Base-by-base conservation (phyloP, 2,113 vertebrate genomes). In the Thamnaconus septentrionalis region DNA sequence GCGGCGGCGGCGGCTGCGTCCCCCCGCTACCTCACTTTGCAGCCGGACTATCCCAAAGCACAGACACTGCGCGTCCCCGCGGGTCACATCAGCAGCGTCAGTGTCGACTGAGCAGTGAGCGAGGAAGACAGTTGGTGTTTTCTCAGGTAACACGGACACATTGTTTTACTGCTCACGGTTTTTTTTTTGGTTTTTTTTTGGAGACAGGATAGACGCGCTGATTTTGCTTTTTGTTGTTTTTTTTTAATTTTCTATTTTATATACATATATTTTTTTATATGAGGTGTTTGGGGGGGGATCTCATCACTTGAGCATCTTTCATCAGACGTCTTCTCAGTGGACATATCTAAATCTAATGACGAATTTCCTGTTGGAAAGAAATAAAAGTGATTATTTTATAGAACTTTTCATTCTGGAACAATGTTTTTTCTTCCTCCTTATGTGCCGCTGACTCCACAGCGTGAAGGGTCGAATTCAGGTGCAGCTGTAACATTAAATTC, bases 31-130 rank as follows among this genome's bases (percentile, higher is more conserved):
- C 65, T 90, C 75, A 80, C 59, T 66, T 83, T 92, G 41, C 91
- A 91, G 43, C 88, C 90, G 70, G 88, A 91, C 56, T 91, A 90
- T 45, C 91, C 90, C 64, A 91, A 90, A 68, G n/a, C 90, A 53
- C 90, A 87, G 56, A 85, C 77, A 31, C 18, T 31, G 18, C 18
- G 18, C 18, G 18, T 31, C 18, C 18, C 81, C 66, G 18, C 42
- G 67, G 90, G 91, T 83, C 90, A 79, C 61, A 82, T 76, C 54
- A 66, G 60, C 66, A 43, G 60, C 6, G 80, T 69, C 2, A 62
- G 51, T 7, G 66, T 53, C 40, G 73, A 87, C 66, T 87, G 82
- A 71, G 18, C 10, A 85, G 67, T 86, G 81, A 71, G 9, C 8
- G n/a, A n/a, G n/a, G 18, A 31, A 31, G 18, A 5, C 47, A 61